A percentile compares a stretch with the other conserved stretches of the same genome.
Conservation (phyloP, 2,113 vertebrate species). For the Ancistrus triradiatus region DNA sequence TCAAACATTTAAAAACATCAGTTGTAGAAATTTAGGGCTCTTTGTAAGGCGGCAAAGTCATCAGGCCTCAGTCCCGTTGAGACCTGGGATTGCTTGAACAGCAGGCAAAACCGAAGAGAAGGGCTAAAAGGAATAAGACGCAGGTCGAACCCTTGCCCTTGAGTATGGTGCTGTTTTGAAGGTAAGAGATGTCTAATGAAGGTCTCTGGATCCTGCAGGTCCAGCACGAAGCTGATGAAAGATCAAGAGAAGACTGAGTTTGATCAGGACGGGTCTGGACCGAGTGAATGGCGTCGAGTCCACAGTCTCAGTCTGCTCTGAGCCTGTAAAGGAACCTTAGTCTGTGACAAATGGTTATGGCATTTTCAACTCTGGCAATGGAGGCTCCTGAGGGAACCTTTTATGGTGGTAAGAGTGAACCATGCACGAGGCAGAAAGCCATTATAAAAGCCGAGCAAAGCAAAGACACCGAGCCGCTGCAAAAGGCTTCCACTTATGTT, state of each 20-base stretch:
- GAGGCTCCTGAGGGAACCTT: constrained; percentile 40
- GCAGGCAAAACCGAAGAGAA: no score
- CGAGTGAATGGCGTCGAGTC: constrained; percentile 23
- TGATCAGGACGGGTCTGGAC: constrained; percentile 3
- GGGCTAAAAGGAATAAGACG: no score
- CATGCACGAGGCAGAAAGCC: constrained; percentile 17
- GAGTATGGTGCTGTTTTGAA: no score
- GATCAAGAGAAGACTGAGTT: neutral
- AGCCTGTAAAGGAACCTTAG: constrained; percentile 38
- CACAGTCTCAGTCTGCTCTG: constrained; percentile 34
- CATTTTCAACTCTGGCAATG: constrained; percentile 43
- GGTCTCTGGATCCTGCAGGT: no score
- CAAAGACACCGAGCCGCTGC: neutral
- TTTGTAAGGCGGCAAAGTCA: no score
- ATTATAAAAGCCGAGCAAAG: constrained; percentile 27
- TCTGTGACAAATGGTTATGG: constrained; percentile 38
- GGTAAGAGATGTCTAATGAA: no score
- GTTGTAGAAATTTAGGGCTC: no score
- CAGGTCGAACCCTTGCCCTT: no score
- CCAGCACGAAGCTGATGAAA: no score
- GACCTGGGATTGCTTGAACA: no score
- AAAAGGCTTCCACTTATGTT: constrained; percentile 29
- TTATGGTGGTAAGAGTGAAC: constrained; percentile 38
- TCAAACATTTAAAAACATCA: no score
- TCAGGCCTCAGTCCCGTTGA: no score